phyloP scores from a whole-genome alignment of 1,140 invertebrate species.

The Calliopsis andreniformis region DNA sequence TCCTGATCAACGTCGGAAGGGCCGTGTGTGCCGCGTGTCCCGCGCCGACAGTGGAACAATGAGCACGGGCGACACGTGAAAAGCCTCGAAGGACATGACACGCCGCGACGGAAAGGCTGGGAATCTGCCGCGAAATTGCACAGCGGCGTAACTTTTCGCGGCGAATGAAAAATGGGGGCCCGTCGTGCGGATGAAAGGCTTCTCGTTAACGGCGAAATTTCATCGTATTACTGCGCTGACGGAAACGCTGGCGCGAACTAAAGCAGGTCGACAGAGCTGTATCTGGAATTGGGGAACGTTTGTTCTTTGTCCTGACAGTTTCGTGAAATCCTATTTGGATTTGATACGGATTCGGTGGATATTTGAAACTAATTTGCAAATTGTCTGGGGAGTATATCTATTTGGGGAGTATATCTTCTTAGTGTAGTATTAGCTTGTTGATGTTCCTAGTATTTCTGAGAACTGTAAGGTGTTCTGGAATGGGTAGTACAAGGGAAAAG shows the following conservation, averaged over 20 bases:
- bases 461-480: too few species aligned
- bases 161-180: background rate
- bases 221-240: background rate
- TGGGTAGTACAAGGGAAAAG: too few species aligned
- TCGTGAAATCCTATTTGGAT: too few species aligned
- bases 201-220: background rate
- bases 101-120: background rate
- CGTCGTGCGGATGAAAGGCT: background rate
- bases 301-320: too few species aligned
- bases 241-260: conserved; percentile 1
- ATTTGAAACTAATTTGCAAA: too few species aligned
- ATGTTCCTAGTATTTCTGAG: too few species aligned
- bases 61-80: background rate
- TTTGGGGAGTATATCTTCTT: too few species aligned
- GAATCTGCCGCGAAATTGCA: conserved; percentile 5
- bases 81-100: conserved; percentile 21
- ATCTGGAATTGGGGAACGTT: too few species aligned
- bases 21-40: background rate
- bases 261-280: background rate
- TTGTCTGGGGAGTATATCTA: too few species aligned
- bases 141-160: background rate
- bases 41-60: conserved; percentile 22
- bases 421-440: too few species aligned
- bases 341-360: too few species aligned
- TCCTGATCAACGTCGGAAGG: conserved; percentile 6